A percentile compares a stretch with the other conserved stretches of the same genome.
Conservation (phyloP, 2,797 vertebrate species). For the Sebastes taczanowskii region DNA sequence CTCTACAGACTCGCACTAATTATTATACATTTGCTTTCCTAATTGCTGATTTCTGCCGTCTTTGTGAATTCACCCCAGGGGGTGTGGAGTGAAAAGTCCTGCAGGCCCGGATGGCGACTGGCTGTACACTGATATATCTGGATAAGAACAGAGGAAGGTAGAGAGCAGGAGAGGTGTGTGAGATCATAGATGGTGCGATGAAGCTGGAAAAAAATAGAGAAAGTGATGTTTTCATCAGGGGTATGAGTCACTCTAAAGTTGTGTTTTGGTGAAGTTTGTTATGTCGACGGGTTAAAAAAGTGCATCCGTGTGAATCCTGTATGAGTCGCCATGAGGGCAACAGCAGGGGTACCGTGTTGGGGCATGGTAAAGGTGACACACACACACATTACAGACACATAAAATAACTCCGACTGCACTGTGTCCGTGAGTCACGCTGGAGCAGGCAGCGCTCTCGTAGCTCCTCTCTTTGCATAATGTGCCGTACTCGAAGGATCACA, state of each 20-base stretch:
- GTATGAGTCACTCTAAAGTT: slow-evolving; percentile 7
- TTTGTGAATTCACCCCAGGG: neutral
- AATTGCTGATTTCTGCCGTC: slow-evolving; percentile 39
- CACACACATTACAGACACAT: neutral
- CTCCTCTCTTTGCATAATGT: slow-evolving; percentile 37
- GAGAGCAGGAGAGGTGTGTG: neutral
- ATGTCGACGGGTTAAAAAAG: neutral
- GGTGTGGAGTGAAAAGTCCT: neutral
- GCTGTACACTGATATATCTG: neutral
- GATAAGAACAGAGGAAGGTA: neutral
- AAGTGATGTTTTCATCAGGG: neutral
- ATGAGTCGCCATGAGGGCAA: neutral
- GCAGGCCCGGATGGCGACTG: neutral
- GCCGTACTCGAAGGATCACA: slow-evolving; percentile 23
- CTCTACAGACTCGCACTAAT: neutral
- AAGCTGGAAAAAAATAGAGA: neutral
- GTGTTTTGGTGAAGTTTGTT: neutral
- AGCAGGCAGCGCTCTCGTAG: neutral
- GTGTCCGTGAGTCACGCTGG: slow-evolving; percentile 35
- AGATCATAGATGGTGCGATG: neutral
- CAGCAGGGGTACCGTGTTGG: neutral
- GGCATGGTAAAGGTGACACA: neutral
- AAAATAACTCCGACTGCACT: slow-evolving; percentile 13
- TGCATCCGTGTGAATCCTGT: neutral
- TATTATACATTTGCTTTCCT: slow-evolving; percentile 32